Base-by-base conservation (phyloP, 35 echinoderm and acorn worm species). In the Patiria miniata region DNA sequence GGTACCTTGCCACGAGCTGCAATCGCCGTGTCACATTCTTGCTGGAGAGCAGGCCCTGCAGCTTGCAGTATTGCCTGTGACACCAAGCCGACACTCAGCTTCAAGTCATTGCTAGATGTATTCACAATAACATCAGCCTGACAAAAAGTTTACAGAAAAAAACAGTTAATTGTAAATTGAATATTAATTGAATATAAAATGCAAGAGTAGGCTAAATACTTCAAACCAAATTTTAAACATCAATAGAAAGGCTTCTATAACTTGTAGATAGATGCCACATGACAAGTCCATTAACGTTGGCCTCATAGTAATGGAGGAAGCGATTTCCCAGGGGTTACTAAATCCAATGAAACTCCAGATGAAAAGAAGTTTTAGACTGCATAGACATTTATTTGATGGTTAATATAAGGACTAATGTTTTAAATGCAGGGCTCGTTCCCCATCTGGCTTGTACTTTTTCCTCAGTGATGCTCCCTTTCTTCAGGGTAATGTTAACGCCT, bases 51-150 rank as follows among this genome's bases (percentile, higher is more conserved):
- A 14, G 78, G 36, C 19, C 78, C 78, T 8, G 78, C 78, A 18
- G 39, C 78, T 81, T 81, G 3, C 15, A 81, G 78, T 22, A 81
- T 17, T 8, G 78, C 78, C 2, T 42, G 39, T 14, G 78, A 81
- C 15, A 81, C 78, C 18, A 47, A 47, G 78, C 78, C 37, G 3
- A 19, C 21, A 5, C 39, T 17, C 1, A 81, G 51, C 1, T n/a
- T 30, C 36, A 68, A 80, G 32, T 81, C 78, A 47, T 1, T 47
- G 19, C 15, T 8, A 7, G 78, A 8, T 16, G 78, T 81, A 21
- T 81, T 81, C 29, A 81, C 78, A 7, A 81, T 2, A 1, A 81
- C 78, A 30, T 81, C 77, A 78, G 77, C 77, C 77, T 78, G 42
- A n/a, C 42, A 47, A 47, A 47, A 47, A 6, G 12, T 47, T 47